Base-by-base conservation (phyloP, 2,888 invertebrate genomes). In the Sturmia bella region DNA sequence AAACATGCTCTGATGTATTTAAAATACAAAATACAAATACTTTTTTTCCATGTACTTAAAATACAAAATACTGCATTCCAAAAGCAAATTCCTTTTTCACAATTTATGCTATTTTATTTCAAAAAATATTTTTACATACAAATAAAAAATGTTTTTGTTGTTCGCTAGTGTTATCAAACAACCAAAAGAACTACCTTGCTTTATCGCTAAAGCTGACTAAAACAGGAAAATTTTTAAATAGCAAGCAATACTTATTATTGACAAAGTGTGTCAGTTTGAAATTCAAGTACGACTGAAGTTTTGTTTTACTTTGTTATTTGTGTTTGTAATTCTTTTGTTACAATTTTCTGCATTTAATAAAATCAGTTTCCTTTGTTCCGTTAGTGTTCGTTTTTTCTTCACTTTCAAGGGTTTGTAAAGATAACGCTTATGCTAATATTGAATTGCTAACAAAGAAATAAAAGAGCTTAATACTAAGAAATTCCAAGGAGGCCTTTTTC, bases 231-330 rank as follows among this genome's bases (percentile, higher is more conserved):
- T 7, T 50, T 21, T 12, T 32, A 19, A 19, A 6, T 2, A 37
- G n/a, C 48, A 52, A 43, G n/a, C 43, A 43, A 17, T 21, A 21
- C n/a, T n/a, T 50, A 37, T n/a, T 50, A 37, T 37, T 19, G 61
- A 61, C 48, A 56, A 68, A 56, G 12, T 63, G 63, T 54, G 7
- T 56, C 7, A 50, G 15, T 11, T 27, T 43, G 15, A 4, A n/a
- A 7, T 12, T 3, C 6, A 4, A 5, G 11, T 21, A 11, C 21
- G 19, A 9, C 39, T 56, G 45, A 17, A 21, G n/a, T 43, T 68
- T 54, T 76, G 52, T 61, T 68, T 41, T 21, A 57, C 27, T 24
- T 68, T 52, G 15, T 52, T 66, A 41, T 66, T 76, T 59, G 43
- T 52, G 2, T 21, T 52, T 52, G 12, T 12, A 43, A 43, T 76